phyloP scores from a whole-genome alignment of 2,888 invertebrate genomes.

The Mythimna vitellina region DNA sequence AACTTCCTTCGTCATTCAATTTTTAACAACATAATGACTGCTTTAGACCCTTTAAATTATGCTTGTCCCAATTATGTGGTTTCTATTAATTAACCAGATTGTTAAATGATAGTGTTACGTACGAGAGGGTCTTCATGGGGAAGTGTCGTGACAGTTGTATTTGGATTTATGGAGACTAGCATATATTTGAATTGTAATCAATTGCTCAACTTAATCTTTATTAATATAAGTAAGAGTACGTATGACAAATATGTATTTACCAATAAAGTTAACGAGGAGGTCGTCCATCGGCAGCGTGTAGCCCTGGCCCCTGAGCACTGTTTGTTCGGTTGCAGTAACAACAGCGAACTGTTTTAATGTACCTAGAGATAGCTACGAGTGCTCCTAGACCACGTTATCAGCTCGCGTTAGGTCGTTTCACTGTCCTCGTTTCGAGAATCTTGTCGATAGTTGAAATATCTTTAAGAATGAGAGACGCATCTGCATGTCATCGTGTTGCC shows the following conservation, averaged over 20 bases:
- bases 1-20: constrained; percentile 64
- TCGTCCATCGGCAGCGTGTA: constrained; percentile 63
- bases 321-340: constrained; percentile 72
- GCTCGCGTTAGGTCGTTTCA: constrained; percentile 83
- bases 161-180: constrained; percentile 64
- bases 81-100: constrained; percentile 61
- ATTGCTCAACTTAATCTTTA: constrained; percentile 54
- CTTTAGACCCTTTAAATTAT: constrained; percentile 60
- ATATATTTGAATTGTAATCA: constrained; percentile 26
- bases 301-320: constrained; percentile 59
- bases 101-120: constrained; percentile 53
- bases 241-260: constrained; percentile 70
- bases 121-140: constrained; percentile 57
- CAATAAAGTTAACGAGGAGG: constrained; percentile 67
- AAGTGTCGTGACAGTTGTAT: constrained; percentile 68
- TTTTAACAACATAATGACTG: constrained; percentile 70
- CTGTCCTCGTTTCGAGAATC: constrained; percentile 79
- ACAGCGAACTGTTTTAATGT: constrained; percentile 74
- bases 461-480: constrained; percentile 45
- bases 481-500: constrained; percentile 35
- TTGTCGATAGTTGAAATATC: constrained; percentile 70
- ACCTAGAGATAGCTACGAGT: constrained; percentile 76
- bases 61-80: constrained; percentile 57
- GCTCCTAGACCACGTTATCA: constrained; percentile 84
- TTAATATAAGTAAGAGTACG: neutral